Evolutionary conservation across 2,888 invertebrate genomes (phyloP).

Genomic region (Cetonia aurata): DNA sequence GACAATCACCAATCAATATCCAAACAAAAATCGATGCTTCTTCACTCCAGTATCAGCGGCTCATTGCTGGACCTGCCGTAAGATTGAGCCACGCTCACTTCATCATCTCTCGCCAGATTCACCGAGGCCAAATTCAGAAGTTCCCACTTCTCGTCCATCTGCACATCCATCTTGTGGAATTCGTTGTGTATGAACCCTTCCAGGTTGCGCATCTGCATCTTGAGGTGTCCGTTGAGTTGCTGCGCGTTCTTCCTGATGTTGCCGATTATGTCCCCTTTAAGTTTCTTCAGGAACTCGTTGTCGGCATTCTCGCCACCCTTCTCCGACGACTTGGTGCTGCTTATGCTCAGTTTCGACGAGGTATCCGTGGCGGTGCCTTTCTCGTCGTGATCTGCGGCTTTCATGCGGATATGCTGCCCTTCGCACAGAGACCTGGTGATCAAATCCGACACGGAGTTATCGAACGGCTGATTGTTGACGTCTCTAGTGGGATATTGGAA

Average conservation of each 20-base stretch:
- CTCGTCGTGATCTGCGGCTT: slow-evolving; percentile 1
- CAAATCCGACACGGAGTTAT: slow-evolving; percentile 16
- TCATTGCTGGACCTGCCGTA: slow-evolving; percentile 21
- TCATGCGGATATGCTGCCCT: background rate
- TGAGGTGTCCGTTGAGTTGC: slow-evolving; percentile 56
- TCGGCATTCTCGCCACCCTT: slow-evolving; percentile 27
- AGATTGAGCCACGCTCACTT: slow-evolving; percentile 27
- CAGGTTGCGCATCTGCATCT: slow-evolving; percentile 58
- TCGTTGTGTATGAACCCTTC: slow-evolving; percentile 59
- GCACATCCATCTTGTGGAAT: slow-evolving; percentile 57
- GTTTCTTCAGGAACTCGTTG: slow-evolving; percentile 45
- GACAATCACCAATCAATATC: background rate
- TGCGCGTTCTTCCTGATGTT: slow-evolving; percentile 51
- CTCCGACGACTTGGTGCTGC: slow-evolving; percentile 23
- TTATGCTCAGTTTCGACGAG: slow-evolving; percentile 33
- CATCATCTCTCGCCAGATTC: slow-evolving; percentile 40
- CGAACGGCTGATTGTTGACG: background rate
- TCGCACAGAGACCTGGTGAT: background rate
- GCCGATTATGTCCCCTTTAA: slow-evolving; percentile 41
- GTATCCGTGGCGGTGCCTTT: slow-evolving; percentile 28
- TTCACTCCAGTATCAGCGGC: slow-evolving; percentile 37
- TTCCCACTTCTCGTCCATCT: slow-evolving; percentile 55
- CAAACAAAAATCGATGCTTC: background rate
- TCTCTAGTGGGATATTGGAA: slow-evolving; percentile 36
- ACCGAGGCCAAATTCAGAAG: slow-evolving; percentile 37